Conservation (phyloP, 23 tunicate genomes). For the Clavelina lepadiformis region DNA sequence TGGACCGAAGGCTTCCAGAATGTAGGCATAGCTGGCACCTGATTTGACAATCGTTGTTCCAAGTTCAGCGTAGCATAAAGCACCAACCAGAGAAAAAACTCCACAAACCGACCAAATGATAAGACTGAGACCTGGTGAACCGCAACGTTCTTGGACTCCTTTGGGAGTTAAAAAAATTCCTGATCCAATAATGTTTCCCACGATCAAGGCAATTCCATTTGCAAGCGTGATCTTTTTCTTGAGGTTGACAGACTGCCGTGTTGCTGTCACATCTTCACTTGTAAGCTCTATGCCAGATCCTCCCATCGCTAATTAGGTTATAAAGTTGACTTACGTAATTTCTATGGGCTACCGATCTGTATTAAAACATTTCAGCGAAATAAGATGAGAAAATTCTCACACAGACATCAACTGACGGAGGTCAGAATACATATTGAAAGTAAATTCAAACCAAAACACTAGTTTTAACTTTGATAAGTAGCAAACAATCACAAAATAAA, state of each 20-base stretch:
- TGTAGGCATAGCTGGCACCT: slow-evolving; percentile 96
- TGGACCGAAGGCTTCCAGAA: slow-evolving; percentile 92
- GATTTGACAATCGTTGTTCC: slow-evolving; percentile 98
- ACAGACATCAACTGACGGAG: too few relatives aligned
- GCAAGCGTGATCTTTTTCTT: slow-evolving; percentile 56
- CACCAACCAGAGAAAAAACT: slow-evolving; percentile 86
- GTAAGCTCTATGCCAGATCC: too few relatives aligned
- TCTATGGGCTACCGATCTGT: too few relatives aligned
- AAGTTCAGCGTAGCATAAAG: slow-evolving; percentile 98
- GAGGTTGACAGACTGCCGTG: slow-evolving; percentile 53
- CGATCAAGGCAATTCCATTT: slow-evolving; percentile 75
- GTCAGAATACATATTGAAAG: too few relatives aligned
- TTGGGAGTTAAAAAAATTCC: slow-evolving; percentile 92
- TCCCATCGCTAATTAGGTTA: too few relatives aligned
- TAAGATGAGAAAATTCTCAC: too few relatives aligned
- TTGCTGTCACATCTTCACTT: slow-evolving; percentile 17
- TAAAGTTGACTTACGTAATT: too few relatives aligned
- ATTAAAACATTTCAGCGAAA: too few relatives aligned
- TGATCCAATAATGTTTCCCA: slow-evolving; percentile 93
- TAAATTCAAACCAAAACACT: too few relatives aligned
- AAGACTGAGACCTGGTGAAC: slow-evolving; percentile 86
- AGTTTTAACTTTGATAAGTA: too few relatives aligned
- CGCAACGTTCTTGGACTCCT: slow-evolving; percentile 76
- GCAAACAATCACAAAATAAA: too few relatives aligned
- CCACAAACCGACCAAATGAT: slow-evolving; percentile 86